Conservation (phyloP, 2,888 invertebrate species). For the Machimus rusticus region DNA sequence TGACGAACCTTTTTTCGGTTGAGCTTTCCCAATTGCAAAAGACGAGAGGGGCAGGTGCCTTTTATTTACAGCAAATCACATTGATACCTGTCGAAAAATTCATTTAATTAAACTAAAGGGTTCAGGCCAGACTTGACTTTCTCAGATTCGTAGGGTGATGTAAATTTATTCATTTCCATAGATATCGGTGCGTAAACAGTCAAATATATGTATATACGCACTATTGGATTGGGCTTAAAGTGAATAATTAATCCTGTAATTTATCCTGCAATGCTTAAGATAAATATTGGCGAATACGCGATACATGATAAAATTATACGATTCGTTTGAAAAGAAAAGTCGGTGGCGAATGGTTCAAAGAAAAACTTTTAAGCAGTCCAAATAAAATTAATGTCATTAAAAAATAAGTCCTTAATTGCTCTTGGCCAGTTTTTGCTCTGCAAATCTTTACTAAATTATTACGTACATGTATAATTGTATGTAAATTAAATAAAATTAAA, state of each 20-base stretch:
- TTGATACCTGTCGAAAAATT: not conserved
- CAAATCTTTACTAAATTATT: too few relatives aligned
- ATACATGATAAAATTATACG: not conserved
- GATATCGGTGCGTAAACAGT: not conserved
- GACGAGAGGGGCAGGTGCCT: not conserved
- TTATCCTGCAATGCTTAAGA: not conserved
- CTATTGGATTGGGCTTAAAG: not conserved
- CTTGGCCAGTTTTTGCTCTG: too few relatives aligned
- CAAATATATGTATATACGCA: not conserved
- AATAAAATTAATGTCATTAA: not conserved
- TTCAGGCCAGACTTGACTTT: not conserved
- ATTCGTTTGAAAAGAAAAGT: not conserved
- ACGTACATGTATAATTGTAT: too few relatives aligned
- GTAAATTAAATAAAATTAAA: too few relatives aligned
- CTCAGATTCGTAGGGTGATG: not conserved
- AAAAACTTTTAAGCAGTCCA: not conserved
- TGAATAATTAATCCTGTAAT: not conserved
- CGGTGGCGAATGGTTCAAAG: not conserved
- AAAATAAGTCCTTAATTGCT: too few relatives aligned
- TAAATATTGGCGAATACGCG: not conserved
- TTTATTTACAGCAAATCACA: not conserved
- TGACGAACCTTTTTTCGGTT: not conserved
- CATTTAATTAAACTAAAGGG: not conserved
- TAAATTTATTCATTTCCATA: not conserved
- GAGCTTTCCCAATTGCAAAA: not conserved